Evolutionary conservation across 2,113 vertebrate genomes (phyloP).

Genomic region (Atrichornis clamosus): DNA sequence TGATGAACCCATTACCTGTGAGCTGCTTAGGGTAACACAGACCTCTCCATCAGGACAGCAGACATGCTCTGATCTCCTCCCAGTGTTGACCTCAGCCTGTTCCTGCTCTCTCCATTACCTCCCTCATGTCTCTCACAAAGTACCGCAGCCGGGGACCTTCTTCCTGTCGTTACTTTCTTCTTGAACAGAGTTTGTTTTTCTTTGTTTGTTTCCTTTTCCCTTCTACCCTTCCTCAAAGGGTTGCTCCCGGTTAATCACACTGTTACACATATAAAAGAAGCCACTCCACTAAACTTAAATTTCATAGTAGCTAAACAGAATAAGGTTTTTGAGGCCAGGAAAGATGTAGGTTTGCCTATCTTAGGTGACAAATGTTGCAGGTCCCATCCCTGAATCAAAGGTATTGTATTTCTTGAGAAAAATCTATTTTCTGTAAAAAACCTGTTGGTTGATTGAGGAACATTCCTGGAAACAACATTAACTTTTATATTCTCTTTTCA

Average conservation of each 20-base stretch:
- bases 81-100: not conserved
- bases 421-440: not conserved
- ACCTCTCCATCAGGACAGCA: not conserved
- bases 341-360: not conserved
- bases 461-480: not conserved
- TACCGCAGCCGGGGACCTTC: not conserved
- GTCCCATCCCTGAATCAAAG: not conserved
- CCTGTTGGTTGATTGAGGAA: not conserved
- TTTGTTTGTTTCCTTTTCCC: not conserved
- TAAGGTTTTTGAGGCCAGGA: not conserved
- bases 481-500: not conserved
- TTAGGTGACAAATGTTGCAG: not conserved
- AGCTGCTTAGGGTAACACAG: conserved; percentile 9
- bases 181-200: not conserved
- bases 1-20: conserved; percentile 5
- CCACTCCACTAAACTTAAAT: not conserved
- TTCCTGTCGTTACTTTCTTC: rapidly evolving
- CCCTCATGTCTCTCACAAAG: not conserved
- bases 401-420: not conserved
- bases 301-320: not conserved
- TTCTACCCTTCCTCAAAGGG: not conserved
- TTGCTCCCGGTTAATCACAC: not conserved
- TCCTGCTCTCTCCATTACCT: not conserved
- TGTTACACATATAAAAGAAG: not conserved
- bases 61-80: not conserved